Conservation (phyloP, 1,140 invertebrate genomes). For the Bombyx mori region ASM3026992v2 NC_085117.1:16858001-16858500, state of each 20-base stretch:
- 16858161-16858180: not conserved
- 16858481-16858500: too few species aligned
- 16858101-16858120: constrained; percentile 65
- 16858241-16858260: too few species aligned
- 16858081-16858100: constrained; percentile 67
- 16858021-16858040: constrained; percentile 71
- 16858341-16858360: constrained; percentile 63
- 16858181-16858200: too few species aligned
- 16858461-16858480: too few species aligned
- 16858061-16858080: constrained; percentile 62
- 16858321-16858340: constrained; percentile 36
- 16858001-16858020: constrained; percentile 20
- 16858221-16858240: too few species aligned
- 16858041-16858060: constrained; percentile 71
- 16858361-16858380: constrained; percentile 69
- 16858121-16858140: constrained; percentile 62
- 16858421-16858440: constrained; percentile 21
- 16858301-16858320: constrained; percentile 45
- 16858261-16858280: too few species aligned
- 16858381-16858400: constrained; percentile 57
- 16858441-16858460: too few species aligned
- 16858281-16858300: constrained; percentile 31
- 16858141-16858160: constrained; percentile 18
- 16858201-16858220: too few species aligned
- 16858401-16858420: constrained; percentile 39